Base-by-base conservation (phyloP, 2,797 vertebrate species). In the Bradypodion pumilum region DNA sequence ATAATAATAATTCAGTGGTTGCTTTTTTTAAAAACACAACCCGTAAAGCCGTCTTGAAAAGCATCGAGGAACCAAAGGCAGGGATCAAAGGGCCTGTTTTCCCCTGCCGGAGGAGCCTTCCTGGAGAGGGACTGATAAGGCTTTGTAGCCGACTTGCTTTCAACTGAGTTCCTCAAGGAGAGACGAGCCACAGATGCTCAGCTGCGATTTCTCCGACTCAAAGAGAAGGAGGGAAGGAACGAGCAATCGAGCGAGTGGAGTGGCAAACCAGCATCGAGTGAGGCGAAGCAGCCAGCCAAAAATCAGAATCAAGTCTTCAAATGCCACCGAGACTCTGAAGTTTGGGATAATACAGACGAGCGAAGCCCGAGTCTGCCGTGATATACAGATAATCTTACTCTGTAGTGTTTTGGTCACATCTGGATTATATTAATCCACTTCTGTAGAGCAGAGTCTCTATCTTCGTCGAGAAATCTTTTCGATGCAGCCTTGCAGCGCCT, bases 61-160 rank as follows among this genome's bases (percentile, higher is more conserved):
- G 40, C 23, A 23, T 44, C 9, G 27, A 32, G 74, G 56, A 73
- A 72, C 74, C 65, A 44, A 63, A 86, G 74, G 23, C 32, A 5
- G 21, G 35, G 42, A 69, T 80, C 65, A 74, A 56, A 66, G 73
- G 42, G 40, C 42, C 2, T 5, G 32, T 62, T 83, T 29, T n/a
- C n/a, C 68, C 13, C 21, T 15, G 8, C 59, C 65, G 4, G 72
- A 42, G 35, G 82, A 60, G 6, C 21, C 2, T 32, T 80, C 77
- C 77, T 23, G 44, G 81, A 69, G 81, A 73, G 44, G 2, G 8
- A 8, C 77, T 29, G 86, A 75, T 70, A 87, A 83, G 70, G 56
- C 65, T 83, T 80, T 75, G 15, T 69, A 49, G 72, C 32, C 1
- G n/a, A 63, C 42, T 68, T 80, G 65, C 70, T 79, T 83, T 79